These are phyloP conservation scores for Nymphalis c-album DNA, from an alignment of 2,888 invertebrate genomes.

Conservation along the genomic window DNA sequence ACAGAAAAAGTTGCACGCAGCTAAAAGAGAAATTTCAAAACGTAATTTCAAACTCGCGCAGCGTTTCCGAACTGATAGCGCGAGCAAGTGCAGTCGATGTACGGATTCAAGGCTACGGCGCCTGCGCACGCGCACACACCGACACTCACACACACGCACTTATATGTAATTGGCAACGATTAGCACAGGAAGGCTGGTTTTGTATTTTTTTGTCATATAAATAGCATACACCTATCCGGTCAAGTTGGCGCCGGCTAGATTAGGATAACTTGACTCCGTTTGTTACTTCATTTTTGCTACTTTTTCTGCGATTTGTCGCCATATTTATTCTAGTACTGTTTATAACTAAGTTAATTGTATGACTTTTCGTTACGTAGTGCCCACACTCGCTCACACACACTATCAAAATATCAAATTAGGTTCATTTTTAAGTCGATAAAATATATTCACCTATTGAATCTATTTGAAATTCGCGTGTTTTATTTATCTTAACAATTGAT, in stretches of 20 bases:
- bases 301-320: slow-evolving; percentile 24
- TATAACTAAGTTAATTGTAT: no score
- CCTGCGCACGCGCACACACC: slow-evolving; percentile 48
- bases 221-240: slow-evolving; percentile 47
- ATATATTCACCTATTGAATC: no score
- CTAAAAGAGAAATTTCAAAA: slow-evolving; percentile 19
- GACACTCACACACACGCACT: slow-evolving; percentile 39
- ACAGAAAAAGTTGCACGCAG: slow-evolving; percentile 1
- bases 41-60: slow-evolving; percentile 25
- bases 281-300: slow-evolving; percentile 26
- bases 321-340: slow-evolving; percentile 10
- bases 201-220: slow-evolving; percentile 52
- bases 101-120: slow-evolving; percentile 72
- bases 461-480: no score
- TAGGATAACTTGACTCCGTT: slow-evolving; percentile 46
- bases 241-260: slow-evolving; percentile 47
- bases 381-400: no score
- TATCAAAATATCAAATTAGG: no score
- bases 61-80: slow-evolving; percentile 56
- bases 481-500: no score
- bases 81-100: slow-evolving; percentile 72
- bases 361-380: no score
- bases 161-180: slow-evolving; percentile 74
- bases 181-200: slow-evolving; percentile 76
- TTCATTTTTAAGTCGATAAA: no score